Evolutionary conservation across 2,888 invertebrate species (phyloP).

Genomic region (Furcula furcula): DNA sequence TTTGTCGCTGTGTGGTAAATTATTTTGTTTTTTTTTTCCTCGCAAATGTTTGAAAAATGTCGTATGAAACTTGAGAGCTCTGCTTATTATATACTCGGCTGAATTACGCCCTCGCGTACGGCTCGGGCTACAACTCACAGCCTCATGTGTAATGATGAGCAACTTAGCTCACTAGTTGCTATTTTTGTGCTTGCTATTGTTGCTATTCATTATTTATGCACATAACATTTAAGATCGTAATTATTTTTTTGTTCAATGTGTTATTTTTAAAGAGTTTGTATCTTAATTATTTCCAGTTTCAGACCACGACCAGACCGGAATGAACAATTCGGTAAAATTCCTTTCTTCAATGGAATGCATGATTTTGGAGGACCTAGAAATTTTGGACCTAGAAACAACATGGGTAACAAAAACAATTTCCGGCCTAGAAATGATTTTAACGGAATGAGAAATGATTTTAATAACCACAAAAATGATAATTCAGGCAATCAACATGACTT

Average conservation of each 20-base stretch:
- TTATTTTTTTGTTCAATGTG: neutral
- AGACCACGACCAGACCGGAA: conserved; percentile 84
- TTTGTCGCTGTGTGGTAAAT: too few species aligned
- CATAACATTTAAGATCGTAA: too few species aligned
- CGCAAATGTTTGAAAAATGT: too few species aligned
- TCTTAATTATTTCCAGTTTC: conserved; percentile 59
- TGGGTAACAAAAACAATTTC: conserved; percentile 69
- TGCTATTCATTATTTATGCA: too few species aligned
- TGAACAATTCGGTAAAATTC: conserved; percentile 84
- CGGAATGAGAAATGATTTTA: conserved; percentile 71
- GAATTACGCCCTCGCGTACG: too few species aligned
- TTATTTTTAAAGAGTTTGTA: neutral
- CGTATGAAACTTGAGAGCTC: too few species aligned
- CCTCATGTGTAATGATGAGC: too few species aligned
- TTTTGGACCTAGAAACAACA: conserved; percentile 68
- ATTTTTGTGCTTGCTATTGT: too few species aligned
- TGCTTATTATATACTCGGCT: too few species aligned
- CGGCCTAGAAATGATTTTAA: conserved; percentile 75
- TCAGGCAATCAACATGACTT: conserved; percentile 63
- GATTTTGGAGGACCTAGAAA: conserved; percentile 78
- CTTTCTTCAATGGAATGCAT: conserved; percentile 64
- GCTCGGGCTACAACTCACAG: too few species aligned
- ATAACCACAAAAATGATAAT: conserved; percentile 62
- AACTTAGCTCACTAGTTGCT: too few species aligned
- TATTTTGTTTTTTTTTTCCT: too few species aligned